Evolutionary conservation across 2,888 invertebrate species (phyloP).

Genomic region (Erebia palarica): DNA sequence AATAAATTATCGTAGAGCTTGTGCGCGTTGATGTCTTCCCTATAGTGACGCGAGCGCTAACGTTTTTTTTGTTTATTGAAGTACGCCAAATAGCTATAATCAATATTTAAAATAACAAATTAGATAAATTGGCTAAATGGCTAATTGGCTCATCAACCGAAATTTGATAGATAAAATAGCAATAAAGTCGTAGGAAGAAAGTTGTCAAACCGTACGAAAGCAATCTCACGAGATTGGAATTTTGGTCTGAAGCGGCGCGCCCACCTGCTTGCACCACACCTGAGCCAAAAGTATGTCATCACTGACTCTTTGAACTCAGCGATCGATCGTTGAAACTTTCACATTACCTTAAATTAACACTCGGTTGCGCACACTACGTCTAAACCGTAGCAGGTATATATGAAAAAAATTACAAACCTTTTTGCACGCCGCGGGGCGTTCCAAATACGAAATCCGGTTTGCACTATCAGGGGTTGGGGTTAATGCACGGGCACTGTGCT

Average conservation of each 20-base stretch:
- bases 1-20: slow-evolving; percentile 42
- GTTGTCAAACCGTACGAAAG: slow-evolving; percentile 70
- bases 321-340: slow-evolving; percentile 78
- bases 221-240: slow-evolving; percentile 75
- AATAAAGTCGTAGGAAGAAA: slow-evolving; percentile 65
- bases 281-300: slow-evolving; percentile 80
- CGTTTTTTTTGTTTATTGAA: slow-evolving; percentile 25
- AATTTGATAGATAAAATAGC: slow-evolving; percentile 25
- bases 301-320: slow-evolving; percentile 71
- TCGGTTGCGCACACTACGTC: slow-evolving; percentile 52
- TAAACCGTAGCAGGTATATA: slow-evolving; percentile 48
- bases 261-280: slow-evolving; percentile 78
- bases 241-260: slow-evolving; percentile 74
- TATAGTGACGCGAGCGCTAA: slow-evolving; percentile 45
- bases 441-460: slow-evolving; percentile 74
- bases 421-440: slow-evolving; percentile 69
- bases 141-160: neutral
- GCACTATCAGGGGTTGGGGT: slow-evolving; percentile 79
- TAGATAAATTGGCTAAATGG: neutral
- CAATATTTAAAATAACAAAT: neutral
- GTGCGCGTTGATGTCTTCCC: slow-evolving; percentile 78
- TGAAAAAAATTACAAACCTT: slow-evolving; percentile 62
- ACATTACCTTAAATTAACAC: slow-evolving; percentile 79
- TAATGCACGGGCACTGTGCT: slow-evolving; percentile 77
- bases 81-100: slow-evolving; percentile 15